phyloP scores from a whole-genome alignment of 2,113 vertebrate genomes.

The Phyllopteryx taeniolatus region DNA sequence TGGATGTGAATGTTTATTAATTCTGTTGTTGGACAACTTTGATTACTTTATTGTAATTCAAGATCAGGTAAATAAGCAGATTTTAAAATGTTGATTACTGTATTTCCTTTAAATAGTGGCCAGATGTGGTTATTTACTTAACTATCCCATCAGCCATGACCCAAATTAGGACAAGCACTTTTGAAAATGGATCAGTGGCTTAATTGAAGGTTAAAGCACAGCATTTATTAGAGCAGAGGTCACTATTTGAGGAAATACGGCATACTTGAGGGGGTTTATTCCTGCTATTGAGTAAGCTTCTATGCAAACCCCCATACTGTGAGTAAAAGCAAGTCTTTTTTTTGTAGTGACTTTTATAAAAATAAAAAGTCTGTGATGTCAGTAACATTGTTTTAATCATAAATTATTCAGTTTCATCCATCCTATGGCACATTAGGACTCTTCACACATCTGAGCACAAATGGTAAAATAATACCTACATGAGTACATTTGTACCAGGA shows the following conservation, averaged over 20 bases:
- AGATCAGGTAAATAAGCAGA: not conserved
- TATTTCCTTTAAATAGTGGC: not conserved
- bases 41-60: not conserved
- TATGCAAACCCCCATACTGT: slow-evolving; percentile 24
- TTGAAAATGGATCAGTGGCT: not conserved
- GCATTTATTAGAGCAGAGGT: not conserved
- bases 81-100: not conserved
- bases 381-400: slow-evolving; percentile 11
- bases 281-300: not conserved
- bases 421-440: slow-evolving; percentile 60
- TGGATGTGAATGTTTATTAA: not conserved
- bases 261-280: not conserved
- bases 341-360: slow-evolving; percentile 41
- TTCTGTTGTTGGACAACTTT: not conserved
- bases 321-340: slow-evolving; percentile 8
- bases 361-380: slow-evolving; percentile 11
- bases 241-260: not conserved
- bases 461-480: slow-evolving; percentile 28
- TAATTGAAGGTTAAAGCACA: not conserved
- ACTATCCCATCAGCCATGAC: too few species aligned
- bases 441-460: slow-evolving; percentile 21
- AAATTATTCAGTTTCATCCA: slow-evolving; percentile 32
- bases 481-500: not conserved
- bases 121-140: not conserved
- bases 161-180: too few species aligned